Percentiles rank a stretch among this genome's conserved stretches.
Evolutionary conservation across 2,797 vertebrate genomes (phyloP).

Genomic region (Darevskia nairensis): DNA sequence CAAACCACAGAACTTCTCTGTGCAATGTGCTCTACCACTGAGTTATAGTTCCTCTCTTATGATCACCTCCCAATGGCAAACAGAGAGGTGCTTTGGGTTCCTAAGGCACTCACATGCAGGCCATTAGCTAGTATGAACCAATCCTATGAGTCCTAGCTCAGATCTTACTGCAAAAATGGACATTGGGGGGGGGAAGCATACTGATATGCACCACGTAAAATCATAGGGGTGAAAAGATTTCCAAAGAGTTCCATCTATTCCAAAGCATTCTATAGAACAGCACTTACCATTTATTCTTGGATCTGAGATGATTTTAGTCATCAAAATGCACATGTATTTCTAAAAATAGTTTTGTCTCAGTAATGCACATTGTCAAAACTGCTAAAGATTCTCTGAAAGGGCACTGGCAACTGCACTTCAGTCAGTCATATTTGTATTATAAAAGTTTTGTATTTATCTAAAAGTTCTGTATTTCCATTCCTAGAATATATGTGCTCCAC

Average conservation of each 20-base stretch:
- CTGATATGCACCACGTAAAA: background rate
- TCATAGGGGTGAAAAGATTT: background rate
- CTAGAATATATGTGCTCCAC: conserved; percentile 1
- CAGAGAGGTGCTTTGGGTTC: background rate
- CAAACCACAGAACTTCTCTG: no score
- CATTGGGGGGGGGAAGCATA: background rate
- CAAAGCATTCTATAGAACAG: background rate
- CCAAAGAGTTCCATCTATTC: background rate
- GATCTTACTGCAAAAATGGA: background rate
- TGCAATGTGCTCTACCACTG: no score
- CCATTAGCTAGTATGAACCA: background rate
- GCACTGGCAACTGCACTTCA: background rate
- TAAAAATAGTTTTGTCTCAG: background rate
- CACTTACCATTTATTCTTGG: background rate
- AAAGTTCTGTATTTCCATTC: conserved; percentile 22
- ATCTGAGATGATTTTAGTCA: background rate
- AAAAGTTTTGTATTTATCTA: conserved; percentile 17
- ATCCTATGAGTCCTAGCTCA: background rate
- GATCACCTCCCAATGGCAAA: background rate
- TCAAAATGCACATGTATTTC: conserved; percentile 10
- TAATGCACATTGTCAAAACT: background rate
- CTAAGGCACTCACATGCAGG: background rate
- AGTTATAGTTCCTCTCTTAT: no score
- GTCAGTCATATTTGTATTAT: background rate
- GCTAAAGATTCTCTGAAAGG: background rate